phyloP scores from a whole-genome alignment of 2,888 invertebrate genomes.

The Elmis aenea region DNA sequence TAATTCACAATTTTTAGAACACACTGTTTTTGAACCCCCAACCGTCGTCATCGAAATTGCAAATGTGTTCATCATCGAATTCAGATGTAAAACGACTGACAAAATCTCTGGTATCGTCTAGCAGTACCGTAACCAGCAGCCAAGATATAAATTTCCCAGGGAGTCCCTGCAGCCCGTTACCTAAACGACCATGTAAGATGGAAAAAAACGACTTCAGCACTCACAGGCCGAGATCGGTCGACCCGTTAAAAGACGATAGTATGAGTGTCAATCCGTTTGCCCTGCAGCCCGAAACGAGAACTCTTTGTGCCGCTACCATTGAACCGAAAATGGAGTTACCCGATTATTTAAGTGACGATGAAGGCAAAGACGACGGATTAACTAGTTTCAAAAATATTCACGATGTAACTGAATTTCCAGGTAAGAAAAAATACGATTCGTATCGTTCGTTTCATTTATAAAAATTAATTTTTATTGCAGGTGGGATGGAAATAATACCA shows the following conservation, averaged over 20 bases:
- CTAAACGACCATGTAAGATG: slow-evolving; percentile 35
- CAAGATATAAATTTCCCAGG: slow-evolving; percentile 35
- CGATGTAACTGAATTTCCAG: slow-evolving; percentile 35
- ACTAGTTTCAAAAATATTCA: slow-evolving; percentile 34
- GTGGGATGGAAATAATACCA: slow-evolving; percentile 45
- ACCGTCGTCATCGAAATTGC: slow-evolving; percentile 25
- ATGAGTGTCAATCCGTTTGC: slow-evolving; percentile 40
- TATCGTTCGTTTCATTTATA: background rate
- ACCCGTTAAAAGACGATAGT: slow-evolving; percentile 24
- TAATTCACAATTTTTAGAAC: slow-evolving; percentile 24
- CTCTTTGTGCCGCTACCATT: background rate
- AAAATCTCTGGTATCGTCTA: slow-evolving; percentile 33
- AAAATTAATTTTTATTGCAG: slow-evolving; percentile 26
- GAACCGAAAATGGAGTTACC: slow-evolving; percentile 44
- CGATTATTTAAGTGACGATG: slow-evolving; percentile 68
- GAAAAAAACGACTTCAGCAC: slow-evolving; percentile 34
- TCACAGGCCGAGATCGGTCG: slow-evolving; percentile 25
- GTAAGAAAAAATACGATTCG: too few species aligned
- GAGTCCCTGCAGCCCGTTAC: slow-evolving; percentile 32
- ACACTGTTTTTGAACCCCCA: slow-evolving; percentile 34
- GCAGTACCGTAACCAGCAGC: slow-evolving; percentile 43
- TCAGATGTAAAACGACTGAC: slow-evolving; percentile 24
- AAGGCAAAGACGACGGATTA: slow-evolving; percentile 36
- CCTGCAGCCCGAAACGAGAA: slow-evolving; percentile 29
- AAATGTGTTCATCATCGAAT: slow-evolving; percentile 11